Percentiles rank a stretch among this genome's conserved stretches.
Evolutionary conservation across 2,797 vertebrate genomes (phyloP).

Genomic region (Amblyraja radiata): DNA sequence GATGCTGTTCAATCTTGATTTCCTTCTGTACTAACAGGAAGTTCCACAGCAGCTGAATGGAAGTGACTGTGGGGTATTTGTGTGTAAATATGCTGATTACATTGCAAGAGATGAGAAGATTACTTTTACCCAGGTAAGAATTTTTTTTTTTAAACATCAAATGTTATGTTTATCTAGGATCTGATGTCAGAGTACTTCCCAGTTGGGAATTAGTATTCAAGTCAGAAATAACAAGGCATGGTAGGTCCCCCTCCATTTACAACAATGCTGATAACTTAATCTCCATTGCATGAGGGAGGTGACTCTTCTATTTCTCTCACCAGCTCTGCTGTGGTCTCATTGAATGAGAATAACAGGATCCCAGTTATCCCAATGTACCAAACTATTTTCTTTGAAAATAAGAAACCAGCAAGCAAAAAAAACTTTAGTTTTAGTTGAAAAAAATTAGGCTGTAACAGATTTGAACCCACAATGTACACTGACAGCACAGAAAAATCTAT

Average conservation of each 20-base stretch:
- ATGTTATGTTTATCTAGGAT: neutral
- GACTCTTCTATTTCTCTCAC: neutral
- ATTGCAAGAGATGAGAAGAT: slow-evolving; percentile 71
- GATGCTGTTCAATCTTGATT: neutral
- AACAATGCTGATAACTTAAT: neutral
- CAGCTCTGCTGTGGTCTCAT: neutral
- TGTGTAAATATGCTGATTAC: slow-evolving; percentile 87
- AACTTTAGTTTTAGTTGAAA: neutral
- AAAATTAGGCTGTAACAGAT: neutral
- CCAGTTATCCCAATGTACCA: neutral
- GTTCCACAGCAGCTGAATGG: slow-evolving; percentile 85
- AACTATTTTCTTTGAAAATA: neutral
- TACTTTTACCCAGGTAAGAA: slow-evolving; percentile 75
- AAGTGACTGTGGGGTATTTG: slow-evolving; percentile 88
- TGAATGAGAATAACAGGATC: neutral
- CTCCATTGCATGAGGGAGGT: neutral
- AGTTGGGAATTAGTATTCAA: neutral
- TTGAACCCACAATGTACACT: neutral
- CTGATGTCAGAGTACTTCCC: neutral
- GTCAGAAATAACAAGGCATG: neutral
- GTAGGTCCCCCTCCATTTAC: neutral
- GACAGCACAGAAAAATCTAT: too few species aligned
- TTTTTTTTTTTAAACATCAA: neutral
- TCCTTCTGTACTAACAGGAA: slow-evolving; percentile 59
- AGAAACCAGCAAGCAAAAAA: neutral